Conservation (phyloP, 2,888 invertebrate genomes). For the Caenorhabditis sulstoni region DNA sequence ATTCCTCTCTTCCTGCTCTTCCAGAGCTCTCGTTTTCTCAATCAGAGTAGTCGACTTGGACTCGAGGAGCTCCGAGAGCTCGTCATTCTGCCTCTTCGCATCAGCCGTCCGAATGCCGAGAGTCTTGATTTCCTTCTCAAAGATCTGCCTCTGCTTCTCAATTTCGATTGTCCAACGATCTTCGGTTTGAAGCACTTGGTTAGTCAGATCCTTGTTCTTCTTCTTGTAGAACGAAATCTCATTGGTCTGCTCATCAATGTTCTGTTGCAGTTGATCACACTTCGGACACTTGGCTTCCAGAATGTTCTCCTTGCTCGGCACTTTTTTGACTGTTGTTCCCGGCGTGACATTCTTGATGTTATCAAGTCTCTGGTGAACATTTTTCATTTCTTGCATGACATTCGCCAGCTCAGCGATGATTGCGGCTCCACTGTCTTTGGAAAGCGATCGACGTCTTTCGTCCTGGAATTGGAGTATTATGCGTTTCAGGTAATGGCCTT, state of each 20-base stretch:
- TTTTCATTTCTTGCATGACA: slow-evolving; percentile 78
- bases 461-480: slow-evolving; percentile 61
- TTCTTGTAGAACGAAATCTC: slow-evolving; percentile 77
- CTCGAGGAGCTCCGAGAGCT: slow-evolving; percentile 64
- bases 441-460: slow-evolving; percentile 77
- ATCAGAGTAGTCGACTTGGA: slow-evolving; percentile 68
- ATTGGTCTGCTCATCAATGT: slow-evolving; percentile 67
- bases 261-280: slow-evolving; percentile 63
- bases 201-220: slow-evolving; percentile 79
- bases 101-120: slow-evolving; percentile 67
- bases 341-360: slow-evolving; percentile 62
- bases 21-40: slow-evolving; percentile 74
- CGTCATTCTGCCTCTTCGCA: slow-evolving; percentile 67
- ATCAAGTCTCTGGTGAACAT: slow-evolving; percentile 73
- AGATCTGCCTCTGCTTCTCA: slow-evolving; percentile 78
- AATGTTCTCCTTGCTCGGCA: slow-evolving; percentile 47
- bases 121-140: slow-evolving; percentile 73
- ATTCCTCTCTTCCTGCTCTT: slow-evolving; percentile 69
- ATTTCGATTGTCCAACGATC: slow-evolving; percentile 81
- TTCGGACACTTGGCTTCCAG: slow-evolving; percentile 59
- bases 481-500: too few species aligned
- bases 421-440: slow-evolving; percentile 75
- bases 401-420: slow-evolving; percentile 78
- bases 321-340: slow-evolving; percentile 30
- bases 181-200: slow-evolving; percentile 80